Evolutionary conservation across 2,797 vertebrate species (phyloP).

Genomic region (Menidia menidia): DNA sequence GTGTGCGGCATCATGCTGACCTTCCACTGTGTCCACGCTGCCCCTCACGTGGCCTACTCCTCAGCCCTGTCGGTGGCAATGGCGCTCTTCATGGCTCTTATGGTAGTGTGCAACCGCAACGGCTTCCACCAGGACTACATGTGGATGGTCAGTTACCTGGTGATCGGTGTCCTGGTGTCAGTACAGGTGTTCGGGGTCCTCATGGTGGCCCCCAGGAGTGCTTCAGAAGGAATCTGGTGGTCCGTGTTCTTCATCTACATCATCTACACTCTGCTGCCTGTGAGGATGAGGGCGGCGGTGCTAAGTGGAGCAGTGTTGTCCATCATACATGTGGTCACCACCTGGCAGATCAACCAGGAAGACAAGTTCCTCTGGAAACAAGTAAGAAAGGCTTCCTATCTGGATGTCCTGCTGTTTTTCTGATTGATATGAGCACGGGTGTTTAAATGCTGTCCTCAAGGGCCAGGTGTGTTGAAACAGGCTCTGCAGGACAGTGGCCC

Average conservation of each 20-base stretch:
- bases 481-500: too few species aligned
- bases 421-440: not conserved
- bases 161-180: conserved; percentile 87
- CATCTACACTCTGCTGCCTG: conserved; percentile 95
- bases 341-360: conserved; percentile 89
- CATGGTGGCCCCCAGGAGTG: conserved; percentile 87
- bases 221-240: conserved; percentile 94
- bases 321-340: conserved; percentile 87
- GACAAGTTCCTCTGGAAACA: conserved; percentile 94
- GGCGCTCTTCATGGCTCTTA: conserved; percentile 90
- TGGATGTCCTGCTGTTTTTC: conserved; percentile 4
- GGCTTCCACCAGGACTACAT: conserved; percentile 98
- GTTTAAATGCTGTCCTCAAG: too few species aligned
- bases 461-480: too few species aligned
- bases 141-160: conserved; percentile 97
- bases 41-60: conserved; percentile 82
- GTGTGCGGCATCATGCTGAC: conserved; percentile 92
- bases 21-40: conserved; percentile 90
- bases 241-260: conserved; percentile 98
- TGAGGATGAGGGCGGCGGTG: conserved; percentile 94
- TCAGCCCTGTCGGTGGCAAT: conserved; percentile 88
- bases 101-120: conserved; percentile 95
- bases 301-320: conserved; percentile 90
- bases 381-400: conserved; percentile 75
- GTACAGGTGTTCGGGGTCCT: conserved; percentile 91